Evolutionary conservation across 1,140 invertebrate species (phyloP).

Genomic region (Copidosoma floridanum): DNA sequence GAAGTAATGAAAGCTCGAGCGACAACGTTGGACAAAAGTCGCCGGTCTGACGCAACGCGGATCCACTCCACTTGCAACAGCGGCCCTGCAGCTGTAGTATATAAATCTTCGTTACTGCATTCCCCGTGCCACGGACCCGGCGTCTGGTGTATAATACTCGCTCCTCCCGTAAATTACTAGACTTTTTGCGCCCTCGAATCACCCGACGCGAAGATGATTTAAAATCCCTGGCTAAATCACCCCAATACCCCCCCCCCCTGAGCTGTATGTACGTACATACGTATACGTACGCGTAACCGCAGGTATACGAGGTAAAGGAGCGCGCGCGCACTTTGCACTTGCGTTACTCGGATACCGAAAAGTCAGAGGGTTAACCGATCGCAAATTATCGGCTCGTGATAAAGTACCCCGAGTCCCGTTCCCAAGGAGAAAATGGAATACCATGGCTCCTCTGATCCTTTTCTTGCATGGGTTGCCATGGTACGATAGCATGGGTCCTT

Average conservation of each 20-base stretch:
- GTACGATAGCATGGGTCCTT: too few relatives aligned
- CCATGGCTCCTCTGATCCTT: too few relatives aligned
- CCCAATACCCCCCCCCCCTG: conserved; percentile 13
- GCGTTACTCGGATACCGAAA: neutral
- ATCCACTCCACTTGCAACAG: conserved; percentile 17
- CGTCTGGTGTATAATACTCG: neutral
- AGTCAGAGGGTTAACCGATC: neutral
- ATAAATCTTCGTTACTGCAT: conserved; percentile 25
- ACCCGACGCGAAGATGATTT: conserved; percentile 18
- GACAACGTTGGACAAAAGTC: too few relatives aligned
- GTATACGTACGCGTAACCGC: too few relatives aligned
- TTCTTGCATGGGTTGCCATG: too few relatives aligned
- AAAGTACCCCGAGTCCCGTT: too few relatives aligned
- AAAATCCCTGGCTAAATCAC: conserved; percentile 23
- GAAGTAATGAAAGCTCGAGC: too few relatives aligned
- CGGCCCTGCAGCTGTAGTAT: neutral
- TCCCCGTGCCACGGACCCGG: too few relatives aligned
- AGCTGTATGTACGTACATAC: too few relatives aligned
- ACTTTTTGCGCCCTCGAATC: conserved; percentile 17
- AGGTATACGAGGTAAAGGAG: too few relatives aligned
- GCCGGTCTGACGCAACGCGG: conserved; percentile 8
- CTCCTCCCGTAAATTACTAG: conserved; percentile 17
- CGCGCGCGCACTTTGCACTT: too few relatives aligned
- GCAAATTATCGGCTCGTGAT: conserved; percentile 7
- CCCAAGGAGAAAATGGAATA: too few relatives aligned